Evolutionary conservation across 2,888 invertebrate genomes (phyloP), one percentile per base, ranked within the genome.

Genomic region (Petrolisthes manimaculis): DNA sequence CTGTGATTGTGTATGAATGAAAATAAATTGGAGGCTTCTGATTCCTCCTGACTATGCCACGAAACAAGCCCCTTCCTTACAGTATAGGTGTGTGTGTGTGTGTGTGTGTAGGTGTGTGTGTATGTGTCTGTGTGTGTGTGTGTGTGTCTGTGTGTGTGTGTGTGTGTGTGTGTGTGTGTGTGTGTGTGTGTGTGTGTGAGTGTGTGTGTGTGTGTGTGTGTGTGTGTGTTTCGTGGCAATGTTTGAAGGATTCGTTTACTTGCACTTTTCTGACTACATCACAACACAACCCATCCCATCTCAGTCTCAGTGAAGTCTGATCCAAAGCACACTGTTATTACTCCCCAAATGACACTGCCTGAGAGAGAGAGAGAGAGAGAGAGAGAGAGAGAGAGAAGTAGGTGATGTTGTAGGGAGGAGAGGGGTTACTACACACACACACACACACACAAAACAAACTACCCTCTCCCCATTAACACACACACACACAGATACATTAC

Each of bases 141-240:
- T 74, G 74, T 74, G 74, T 74, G 74, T 74, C 24, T 74, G 74
- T 74, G 74, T 74, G 74, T 74, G 74, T 74, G 74, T 74, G 74
- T 74, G 74, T 74, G 74, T 74, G 74, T 74, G 74, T 74, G 74
- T 74, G 74, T 74, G 74, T 74, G 74, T 74, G 74, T 74, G 74
- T 74, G 74, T 74, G 74, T 74, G 74, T 74, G 74, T 74, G 74
- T 74, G 74, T 74, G 74, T 74, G 14, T 67, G 14, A 12, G 14
- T 67, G 74, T 74, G 74, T 74, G 74, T 74, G 74, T 74, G 74
- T 74, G 74, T 74, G 74, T 74, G 74, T 74, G 74, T 74, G 74
- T 74, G 74, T 74, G 74, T 74, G 37, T 37, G 37, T 37, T 37
- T 37, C 37, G 37, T 37, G 37, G 37, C 37, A 37, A 37, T 37